Base-by-base conservation (phyloP, 2,797 vertebrate genomes). In the Poeciliopsis gracilis region DNA sequence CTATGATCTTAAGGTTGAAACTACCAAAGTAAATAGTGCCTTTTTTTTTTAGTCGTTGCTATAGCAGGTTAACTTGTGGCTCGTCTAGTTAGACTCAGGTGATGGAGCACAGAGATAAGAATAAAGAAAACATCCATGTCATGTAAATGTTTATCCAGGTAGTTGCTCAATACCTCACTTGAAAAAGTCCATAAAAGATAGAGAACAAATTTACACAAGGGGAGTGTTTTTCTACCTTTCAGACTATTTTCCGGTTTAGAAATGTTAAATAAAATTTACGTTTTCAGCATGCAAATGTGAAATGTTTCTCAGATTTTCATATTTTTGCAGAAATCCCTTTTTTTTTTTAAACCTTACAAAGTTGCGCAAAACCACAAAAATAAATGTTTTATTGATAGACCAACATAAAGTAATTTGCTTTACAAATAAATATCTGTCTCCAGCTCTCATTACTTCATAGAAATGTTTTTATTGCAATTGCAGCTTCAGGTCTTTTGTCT, bases 81-180 rank as follows among this genome's bases (percentile, higher is more conserved):
- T 36, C 63, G 75, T 88, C 81, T 66, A 70, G 57, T 82, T 33
- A 10, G 66, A 75, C 78, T 74, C 20, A 20, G 57, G 78, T 87
- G 72, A 90, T 81, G 72, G 82, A 88, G 86, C 73, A 79, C 70
- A 78, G 53, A 49, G 79, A 76, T 79, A 72, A 79, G 46, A 81
- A 45, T 71, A 69, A 82, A 81, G 63, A 75, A 75, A 84, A 87
- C 83, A 85, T 82, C 72, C 73, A 75, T 78, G 45, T 69, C 86
- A 80, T 77, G 85, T 90, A 77, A 92, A 91, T 93, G 89, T 93
- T 94, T 94, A 73, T 51, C 85, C 59, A 83, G 76, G 81, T 4
- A 33, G 51, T 94, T 93, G 79, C 77, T 83, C 85, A 93, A 85
- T 82, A 82, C 77, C 59, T 25, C n/a, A 43, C 72, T 33, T 71